Evolutionary conservation across 2,888 invertebrate genomes (phyloP).

Genomic region (Macaria notata): DNA sequence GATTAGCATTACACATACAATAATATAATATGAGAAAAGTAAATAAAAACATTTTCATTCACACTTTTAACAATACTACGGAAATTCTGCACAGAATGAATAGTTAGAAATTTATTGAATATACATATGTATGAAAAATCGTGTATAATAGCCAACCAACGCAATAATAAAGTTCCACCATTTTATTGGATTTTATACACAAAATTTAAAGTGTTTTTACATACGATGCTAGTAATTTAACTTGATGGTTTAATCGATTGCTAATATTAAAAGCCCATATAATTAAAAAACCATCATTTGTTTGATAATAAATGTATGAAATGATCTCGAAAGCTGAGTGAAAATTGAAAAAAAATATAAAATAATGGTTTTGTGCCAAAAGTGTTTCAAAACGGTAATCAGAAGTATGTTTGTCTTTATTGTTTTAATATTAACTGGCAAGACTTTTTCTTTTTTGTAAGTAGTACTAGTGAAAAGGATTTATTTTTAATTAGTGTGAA

Average conservation of each 20-base stretch:
- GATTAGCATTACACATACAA: no score
- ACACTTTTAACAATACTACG: no score
- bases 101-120: no score
- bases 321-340: conserved; percentile 19
- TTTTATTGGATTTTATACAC: neutral
- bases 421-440: neutral
- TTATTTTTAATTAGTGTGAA: conserved; percentile 2
- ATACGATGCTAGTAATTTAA: conserved; percentile 3
- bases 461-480: neutral
- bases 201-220: conserved; percentile 10
- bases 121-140: neutral
- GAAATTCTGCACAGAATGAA: no score
- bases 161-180: neutral
- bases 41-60: no score
- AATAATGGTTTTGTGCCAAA: conserved; percentile 31
- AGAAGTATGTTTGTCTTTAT: conserved; percentile 1
- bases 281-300: neutral
- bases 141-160: neutral
- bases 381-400: conserved; percentile 23
- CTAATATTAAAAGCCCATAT: neutral
- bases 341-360: conserved; percentile 2
- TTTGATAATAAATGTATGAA: conserved; percentile 10
- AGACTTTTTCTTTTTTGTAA: conserved; percentile 3
- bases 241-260: no score
- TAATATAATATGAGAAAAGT: no score